phyloP scores from a whole-genome alignment of 2,797 vertebrate genomes.

The Dipus sagitta region DNA sequence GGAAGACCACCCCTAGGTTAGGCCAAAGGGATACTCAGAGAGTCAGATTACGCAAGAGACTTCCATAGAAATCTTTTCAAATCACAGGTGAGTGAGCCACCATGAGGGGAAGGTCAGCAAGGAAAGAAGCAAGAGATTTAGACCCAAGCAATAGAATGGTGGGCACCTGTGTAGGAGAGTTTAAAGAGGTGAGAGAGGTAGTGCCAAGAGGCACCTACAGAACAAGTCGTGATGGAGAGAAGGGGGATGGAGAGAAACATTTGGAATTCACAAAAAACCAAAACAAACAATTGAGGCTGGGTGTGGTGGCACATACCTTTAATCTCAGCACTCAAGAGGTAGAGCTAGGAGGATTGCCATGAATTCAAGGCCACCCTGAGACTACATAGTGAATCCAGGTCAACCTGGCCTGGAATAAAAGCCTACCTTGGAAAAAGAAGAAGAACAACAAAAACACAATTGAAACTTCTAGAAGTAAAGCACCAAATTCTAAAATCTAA shows the following conservation, averaged over 20 bases:
- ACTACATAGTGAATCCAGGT: too few relatives aligned
- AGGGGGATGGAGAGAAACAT: background rate
- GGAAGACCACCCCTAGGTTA: background rate
- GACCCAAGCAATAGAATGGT: background rate
- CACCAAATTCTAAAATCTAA: background rate
- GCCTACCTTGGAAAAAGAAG: too few relatives aligned
- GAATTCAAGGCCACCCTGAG: too few relatives aligned
- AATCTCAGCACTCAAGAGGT: too few relatives aligned
- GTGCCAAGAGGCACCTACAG: background rate
- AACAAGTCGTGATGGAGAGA: background rate
- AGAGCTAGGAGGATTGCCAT: too few relatives aligned
- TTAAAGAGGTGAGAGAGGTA: background rate
- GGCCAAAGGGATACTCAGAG: background rate
- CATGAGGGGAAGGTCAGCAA: too few relatives aligned
- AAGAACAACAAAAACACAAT: background rate
- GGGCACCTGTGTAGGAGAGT: fast-evolving
- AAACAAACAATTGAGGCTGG: too few relatives aligned
- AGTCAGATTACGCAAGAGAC: background rate
- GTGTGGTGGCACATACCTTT: too few relatives aligned
- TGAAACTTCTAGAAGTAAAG: background rate
- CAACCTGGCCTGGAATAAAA: too few relatives aligned
- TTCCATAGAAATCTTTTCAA: background rate
- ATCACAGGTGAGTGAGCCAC: background rate
- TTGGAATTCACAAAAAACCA: too few relatives aligned
- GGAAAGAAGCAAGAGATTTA: background rate